phyloP scores from a whole-genome alignment of 2,888 invertebrate species.

The Sepiola atlantica region DNA sequence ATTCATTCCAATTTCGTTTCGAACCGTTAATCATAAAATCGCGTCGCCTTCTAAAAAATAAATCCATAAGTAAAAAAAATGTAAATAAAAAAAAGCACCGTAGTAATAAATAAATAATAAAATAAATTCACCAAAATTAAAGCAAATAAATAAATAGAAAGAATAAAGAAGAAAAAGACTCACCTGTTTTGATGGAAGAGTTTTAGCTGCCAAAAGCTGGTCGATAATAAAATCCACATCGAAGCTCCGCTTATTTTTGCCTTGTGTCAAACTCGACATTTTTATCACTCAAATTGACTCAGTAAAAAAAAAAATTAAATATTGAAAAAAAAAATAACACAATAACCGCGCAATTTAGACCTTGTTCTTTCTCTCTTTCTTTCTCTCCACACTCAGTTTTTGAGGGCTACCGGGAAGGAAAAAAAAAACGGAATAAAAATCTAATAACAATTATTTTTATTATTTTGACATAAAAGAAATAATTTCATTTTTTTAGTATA shows the following conservation, averaged over 20 bases:
- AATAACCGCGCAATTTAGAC: neutral
- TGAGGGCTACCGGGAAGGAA: no score
- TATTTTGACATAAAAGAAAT: neutral
- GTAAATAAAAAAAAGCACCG: neutral
- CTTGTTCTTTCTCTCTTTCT: no score
- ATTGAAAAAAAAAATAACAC: neutral
- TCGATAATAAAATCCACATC: conserved; percentile 71
- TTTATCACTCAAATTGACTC: neutral
- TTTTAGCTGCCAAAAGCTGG: conserved; percentile 68
- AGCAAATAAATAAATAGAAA: neutral
- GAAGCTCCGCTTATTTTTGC: conserved; percentile 54
- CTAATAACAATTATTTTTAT: neutral
- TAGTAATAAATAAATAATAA: neutral
- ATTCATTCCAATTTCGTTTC: neutral
- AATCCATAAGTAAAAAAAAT: neutral
- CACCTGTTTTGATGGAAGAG: conserved; percentile 72
- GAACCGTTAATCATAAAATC: neutral
- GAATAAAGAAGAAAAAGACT: neutral
- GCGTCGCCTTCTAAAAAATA: neutral
- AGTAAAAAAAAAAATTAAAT: neutral
- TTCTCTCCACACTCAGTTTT: neutral
- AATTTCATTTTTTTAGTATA: neutral
- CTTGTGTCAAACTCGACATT: neutral
- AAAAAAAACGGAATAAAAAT: neutral
- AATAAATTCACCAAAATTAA: neutral